These are phyloP conservation scores for Edolisoma coerulescens DNA, from an alignment of 2,113 vertebrate species.

Conservation along the genomic window DNA sequence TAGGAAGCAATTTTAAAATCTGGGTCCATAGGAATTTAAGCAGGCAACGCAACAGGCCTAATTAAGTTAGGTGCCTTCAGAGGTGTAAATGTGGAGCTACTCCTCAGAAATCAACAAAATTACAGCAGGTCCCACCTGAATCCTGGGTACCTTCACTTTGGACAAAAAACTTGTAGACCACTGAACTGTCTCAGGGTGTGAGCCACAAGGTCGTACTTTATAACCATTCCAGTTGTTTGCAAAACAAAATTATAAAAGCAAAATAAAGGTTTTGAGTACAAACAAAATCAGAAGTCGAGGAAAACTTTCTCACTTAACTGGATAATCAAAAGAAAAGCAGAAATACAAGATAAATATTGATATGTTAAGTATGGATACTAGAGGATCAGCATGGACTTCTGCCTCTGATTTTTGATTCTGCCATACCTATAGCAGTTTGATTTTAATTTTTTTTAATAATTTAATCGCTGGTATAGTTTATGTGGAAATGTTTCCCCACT, in stretches of 20 bases:
- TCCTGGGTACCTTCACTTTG: background rate
- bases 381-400: background rate
- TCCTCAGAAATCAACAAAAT: background rate
- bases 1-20: background rate
- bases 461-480: rapidly evolving
- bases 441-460: background rate
- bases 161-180: background rate
- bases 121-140: background rate
- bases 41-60: background rate
- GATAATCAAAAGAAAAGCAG: background rate
- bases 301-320: background rate
- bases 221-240: background rate
- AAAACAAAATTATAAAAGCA: background rate
- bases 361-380: background rate
- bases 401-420: background rate
- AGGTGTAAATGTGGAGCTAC: background rate
- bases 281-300: background rate
- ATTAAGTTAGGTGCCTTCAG: background rate
- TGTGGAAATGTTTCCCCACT: background rate
- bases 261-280: background rate
- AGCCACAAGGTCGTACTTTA: background rate
- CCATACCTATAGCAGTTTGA: background rate
- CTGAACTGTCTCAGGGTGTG: background rate
- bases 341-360: background rate
- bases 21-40: background rate